A percentile compares a stretch with the other conserved stretches of the same genome.
Evolutionary conservation across 1,140 invertebrate genomes (phyloP).

Genomic region (Brachionus angularis): DNA sequence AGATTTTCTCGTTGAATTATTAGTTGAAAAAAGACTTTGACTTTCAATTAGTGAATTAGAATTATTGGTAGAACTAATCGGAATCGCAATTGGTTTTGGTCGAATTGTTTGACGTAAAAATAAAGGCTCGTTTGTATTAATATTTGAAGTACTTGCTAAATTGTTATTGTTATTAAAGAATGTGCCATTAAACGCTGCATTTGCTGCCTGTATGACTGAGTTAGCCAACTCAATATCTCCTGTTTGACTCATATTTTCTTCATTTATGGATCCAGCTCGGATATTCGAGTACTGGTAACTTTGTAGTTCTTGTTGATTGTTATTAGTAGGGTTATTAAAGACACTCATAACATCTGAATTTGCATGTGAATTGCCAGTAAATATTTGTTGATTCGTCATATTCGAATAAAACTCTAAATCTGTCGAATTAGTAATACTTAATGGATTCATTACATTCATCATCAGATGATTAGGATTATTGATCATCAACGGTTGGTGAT

Average conservation of each 20-base stretch:
- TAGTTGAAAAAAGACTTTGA: neutral
- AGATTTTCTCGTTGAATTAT: conserved; percentile 15
- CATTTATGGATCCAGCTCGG: conserved; percentile 1
- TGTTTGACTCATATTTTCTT: neutral
- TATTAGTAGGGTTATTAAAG: too few relatives aligned
- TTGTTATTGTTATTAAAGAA: conserved; percentile 49
- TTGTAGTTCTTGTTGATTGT: conserved; percentile 23
- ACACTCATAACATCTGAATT: conserved; percentile 11
- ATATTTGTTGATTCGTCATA: neutral
- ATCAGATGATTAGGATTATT: conserved; percentile 41
- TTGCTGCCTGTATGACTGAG: conserved; percentile 44
- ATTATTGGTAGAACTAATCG: conserved; percentile 52
- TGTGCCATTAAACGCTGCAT: conserved; percentile 47
- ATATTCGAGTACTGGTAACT: neutral
- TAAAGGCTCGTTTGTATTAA: conserved; percentile 44
- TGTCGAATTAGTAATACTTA: neutral
- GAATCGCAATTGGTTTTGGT: conserved; percentile 58
- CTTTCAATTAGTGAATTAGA: neutral
- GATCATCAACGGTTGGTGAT: conserved; percentile 33
- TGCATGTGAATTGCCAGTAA: conserved; percentile 16
- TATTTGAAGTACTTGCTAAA: conserved; percentile 47
- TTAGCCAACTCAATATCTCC: too few relatives aligned
- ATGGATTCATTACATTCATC: conserved; percentile 41
- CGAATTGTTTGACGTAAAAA: conserved; percentile 51
- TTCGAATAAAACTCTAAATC: conserved; percentile 29